Conservation (phyloP, 2,797 vertebrate genomes). For the Danio aesculapii region DNA sequence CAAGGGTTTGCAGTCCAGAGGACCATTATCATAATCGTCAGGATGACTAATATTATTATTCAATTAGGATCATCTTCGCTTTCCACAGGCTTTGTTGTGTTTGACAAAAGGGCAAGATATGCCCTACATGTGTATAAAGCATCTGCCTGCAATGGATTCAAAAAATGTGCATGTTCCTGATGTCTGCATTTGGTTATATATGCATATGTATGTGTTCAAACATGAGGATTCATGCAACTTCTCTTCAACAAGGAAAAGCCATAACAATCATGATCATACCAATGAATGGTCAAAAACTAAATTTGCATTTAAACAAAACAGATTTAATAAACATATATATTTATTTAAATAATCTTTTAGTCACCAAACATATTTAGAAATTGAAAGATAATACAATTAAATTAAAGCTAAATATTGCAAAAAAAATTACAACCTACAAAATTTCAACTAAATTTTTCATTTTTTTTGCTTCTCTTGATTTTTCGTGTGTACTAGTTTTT, state of each 20-base stretch:
- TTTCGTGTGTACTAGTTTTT: too few species aligned
- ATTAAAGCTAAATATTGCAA: too few species aligned
- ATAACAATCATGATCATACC: background rate
- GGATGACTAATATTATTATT: slow-evolving; percentile 63
- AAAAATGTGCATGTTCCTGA: background rate
- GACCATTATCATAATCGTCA: slow-evolving; percentile 61
- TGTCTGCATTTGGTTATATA: slow-evolving; percentile 6
- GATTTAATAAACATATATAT: too few species aligned
- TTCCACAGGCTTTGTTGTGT: slow-evolving; percentile 47
- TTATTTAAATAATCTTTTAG: too few species aligned
- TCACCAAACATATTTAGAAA: too few species aligned
- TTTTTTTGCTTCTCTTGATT: too few species aligned
- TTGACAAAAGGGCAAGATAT: slow-evolving; percentile 43
- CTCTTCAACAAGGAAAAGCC: background rate
- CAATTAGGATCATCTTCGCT: slow-evolving; percentile 61
- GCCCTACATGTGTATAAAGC: slow-evolving; percentile 23
- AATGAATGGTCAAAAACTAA: background rate
- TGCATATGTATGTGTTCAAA: background rate
- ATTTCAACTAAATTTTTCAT: too few species aligned
- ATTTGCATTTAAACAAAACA: too few species aligned
- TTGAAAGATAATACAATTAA: too few species aligned
- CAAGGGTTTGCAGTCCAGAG: slow-evolving; percentile 61
- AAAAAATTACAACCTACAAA: too few species aligned
- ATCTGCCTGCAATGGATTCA: slow-evolving; percentile 28
- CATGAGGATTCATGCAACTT: background rate